A percentile compares a stretch with the other conserved stretches of the same genome.
Evolutionary conservation across 2,888 invertebrate species (phyloP).

Genomic region (Synanthedon tipuliformis): DNA sequence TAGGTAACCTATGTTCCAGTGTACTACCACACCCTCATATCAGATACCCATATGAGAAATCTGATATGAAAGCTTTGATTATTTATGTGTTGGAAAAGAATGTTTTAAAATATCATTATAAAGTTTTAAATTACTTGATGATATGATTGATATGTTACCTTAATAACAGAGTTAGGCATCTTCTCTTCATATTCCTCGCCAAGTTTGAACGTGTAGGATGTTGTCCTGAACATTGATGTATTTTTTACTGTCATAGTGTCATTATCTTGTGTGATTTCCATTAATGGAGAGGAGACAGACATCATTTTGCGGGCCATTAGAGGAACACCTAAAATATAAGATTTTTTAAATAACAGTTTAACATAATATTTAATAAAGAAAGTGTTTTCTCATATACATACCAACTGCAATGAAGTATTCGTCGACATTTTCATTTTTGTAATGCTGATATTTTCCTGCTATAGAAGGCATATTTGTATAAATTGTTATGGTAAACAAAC

Average conservation of each 20-base stretch:
- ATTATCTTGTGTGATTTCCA: constrained; percentile 68
- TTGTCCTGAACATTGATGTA: constrained; percentile 66
- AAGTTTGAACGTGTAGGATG: constrained; percentile 65
- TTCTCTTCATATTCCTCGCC: constrained; percentile 74
- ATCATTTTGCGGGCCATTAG: constrained; percentile 76
- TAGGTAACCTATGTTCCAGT: no score
- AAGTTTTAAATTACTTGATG: no score
- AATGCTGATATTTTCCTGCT: constrained; percentile 73
- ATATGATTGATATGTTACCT: no score
- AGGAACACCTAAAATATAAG: constrained; percentile 67
- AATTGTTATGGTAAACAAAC: background rate
- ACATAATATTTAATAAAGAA: background rate
- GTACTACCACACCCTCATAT: no score
- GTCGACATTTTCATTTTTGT: constrained; percentile 74
- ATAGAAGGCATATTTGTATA: constrained; percentile 62
- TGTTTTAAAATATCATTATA: no score
- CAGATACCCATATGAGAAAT: no score
- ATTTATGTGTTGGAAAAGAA: no score
- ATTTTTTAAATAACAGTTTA: background rate
- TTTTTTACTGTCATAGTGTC: constrained; percentile 71
- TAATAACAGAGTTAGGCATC: constrained; percentile 67
- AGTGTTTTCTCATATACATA: constrained; percentile 29
- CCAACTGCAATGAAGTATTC: constrained; percentile 74
- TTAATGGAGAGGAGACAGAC: constrained; percentile 67
- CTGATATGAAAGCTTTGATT: no score